These are phyloP conservation scores for Tenthredo notha DNA, from an alignment of 2,888 invertebrate species.

Conservation along the genomic window DNA sequence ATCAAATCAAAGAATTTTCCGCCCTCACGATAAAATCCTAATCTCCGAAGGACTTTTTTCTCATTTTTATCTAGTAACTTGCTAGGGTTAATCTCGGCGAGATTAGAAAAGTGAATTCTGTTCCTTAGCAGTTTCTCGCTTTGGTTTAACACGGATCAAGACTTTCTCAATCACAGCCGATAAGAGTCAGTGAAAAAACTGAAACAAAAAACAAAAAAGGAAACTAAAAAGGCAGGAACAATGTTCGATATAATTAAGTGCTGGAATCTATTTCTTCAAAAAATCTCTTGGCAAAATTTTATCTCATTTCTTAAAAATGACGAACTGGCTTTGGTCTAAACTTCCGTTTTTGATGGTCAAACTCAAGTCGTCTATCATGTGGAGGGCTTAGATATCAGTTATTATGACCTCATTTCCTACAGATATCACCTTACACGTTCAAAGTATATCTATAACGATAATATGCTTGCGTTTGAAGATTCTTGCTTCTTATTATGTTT, in stretches of 20 bases:
- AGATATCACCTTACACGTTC: slow-evolving; percentile 17
- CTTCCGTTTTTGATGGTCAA: slow-evolving; percentile 30
- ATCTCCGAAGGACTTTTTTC: background rate
- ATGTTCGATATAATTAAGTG: background rate
- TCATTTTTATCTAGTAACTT: background rate
- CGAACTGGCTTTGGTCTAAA: background rate
- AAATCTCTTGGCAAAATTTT: background rate
- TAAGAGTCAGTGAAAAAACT: background rate
- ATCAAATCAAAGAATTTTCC: background rate
- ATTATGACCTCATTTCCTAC: slow-evolving; percentile 45
- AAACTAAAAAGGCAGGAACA: background rate
- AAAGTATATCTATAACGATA: background rate
- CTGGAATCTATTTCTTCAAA: background rate
- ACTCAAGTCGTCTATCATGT: slow-evolving; percentile 25
- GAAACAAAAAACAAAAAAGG: background rate
- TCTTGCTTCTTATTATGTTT: background rate
- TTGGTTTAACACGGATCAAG: slow-evolving; percentile 43
- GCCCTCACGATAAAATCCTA: background rate
- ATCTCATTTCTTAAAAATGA: background rate
- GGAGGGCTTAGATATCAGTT: slow-evolving; percentile 26
- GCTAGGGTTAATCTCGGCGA: slow-evolving; percentile 23
- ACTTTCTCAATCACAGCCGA: slow-evolving; percentile 40
- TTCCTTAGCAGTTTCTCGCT: slow-evolving; percentile 14
- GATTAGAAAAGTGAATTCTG: slow-evolving; percentile 28
- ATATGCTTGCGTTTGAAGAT: slow-evolving; percentile 26